A percentile compares a stretch with the other conserved stretches of the same genome.
phyloP scores from a whole-genome alignment of 2,888 invertebrate genomes.

The Brachyptera risi region DNA sequence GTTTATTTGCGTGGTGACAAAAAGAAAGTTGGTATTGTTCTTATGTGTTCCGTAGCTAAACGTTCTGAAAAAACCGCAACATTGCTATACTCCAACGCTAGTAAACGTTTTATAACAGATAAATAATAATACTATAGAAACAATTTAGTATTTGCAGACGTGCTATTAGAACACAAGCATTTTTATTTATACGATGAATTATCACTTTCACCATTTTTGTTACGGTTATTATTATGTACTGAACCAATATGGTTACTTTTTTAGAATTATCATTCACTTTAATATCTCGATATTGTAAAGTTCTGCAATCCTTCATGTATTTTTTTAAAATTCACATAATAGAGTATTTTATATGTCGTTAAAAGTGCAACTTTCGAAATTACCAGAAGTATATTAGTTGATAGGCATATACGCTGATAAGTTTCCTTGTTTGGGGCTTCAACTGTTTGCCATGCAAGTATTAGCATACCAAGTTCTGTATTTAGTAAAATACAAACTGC shows the following conservation, averaged over 20 bases:
- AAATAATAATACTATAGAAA: neutral
- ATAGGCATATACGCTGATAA: neutral
- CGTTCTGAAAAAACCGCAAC: too few species aligned
- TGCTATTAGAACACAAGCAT: too few species aligned
- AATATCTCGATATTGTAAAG: constrained; percentile 10
- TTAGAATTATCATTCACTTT: constrained; percentile 5
- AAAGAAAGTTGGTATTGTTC: neutral
- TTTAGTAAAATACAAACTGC: neutral
- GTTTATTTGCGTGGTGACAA: constrained; percentile 1
- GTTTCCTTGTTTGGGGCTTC: constrained; percentile 4
- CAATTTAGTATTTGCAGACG: neutral
- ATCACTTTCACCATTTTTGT: too few species aligned
- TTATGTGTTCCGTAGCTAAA: too few species aligned
- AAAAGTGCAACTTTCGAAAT: neutral
- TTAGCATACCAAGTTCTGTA: constrained; percentile 2
- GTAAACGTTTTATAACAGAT: too few species aligned
- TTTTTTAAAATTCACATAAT: constrained; percentile 1
- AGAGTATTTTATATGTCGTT: constrained; percentile 8
- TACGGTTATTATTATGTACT: too few species aligned
- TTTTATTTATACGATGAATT: too few species aligned
- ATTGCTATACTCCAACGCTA: too few species aligned
- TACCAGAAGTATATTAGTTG: neutral
- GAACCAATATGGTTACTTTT: too few species aligned
- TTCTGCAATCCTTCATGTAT: constrained; percentile 10
- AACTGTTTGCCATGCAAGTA: neutral